Conservation (phyloP, 2,797 vertebrate species). For the Manis javanica region DNA sequence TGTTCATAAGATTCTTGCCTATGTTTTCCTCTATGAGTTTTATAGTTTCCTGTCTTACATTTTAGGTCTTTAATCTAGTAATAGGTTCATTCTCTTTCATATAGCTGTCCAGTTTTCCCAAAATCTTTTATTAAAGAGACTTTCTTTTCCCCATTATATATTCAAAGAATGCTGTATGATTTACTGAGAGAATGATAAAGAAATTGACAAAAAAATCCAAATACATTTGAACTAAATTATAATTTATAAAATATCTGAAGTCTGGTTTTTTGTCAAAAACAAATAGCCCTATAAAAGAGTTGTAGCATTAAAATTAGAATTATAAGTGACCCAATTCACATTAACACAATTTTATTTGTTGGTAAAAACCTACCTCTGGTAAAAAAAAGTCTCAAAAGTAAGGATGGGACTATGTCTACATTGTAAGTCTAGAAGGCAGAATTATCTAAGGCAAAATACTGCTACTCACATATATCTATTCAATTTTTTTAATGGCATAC, state of each 20-base stretch:
- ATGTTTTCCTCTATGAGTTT: too few species aligned
- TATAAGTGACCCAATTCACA: background rate
- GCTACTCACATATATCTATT: background rate
- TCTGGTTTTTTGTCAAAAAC: background rate
- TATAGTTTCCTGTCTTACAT: too few species aligned
- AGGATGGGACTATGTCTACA: background rate
- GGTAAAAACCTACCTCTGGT: background rate
- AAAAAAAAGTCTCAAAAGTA: background rate
- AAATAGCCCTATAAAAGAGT: background rate
- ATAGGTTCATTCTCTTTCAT: too few species aligned
- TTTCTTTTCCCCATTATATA: too few species aligned
- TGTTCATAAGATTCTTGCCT: too few species aligned
- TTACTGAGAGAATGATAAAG: background rate
- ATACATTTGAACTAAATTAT: background rate
- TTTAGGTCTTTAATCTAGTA: too few species aligned
- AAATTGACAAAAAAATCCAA: background rate
- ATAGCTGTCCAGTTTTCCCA: too few species aligned
- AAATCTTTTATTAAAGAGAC: too few species aligned
- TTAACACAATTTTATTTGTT: background rate
- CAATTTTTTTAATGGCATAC: background rate
- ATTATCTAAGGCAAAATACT: background rate
- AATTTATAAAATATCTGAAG: background rate
- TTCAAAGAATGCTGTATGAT: too few species aligned
- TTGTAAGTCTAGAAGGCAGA: background rate
- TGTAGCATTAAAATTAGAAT: background rate